These are phyloP conservation scores for Musca domestica DNA, from an alignment of 1,140 invertebrate species.

Conservation along the genomic window DNA sequence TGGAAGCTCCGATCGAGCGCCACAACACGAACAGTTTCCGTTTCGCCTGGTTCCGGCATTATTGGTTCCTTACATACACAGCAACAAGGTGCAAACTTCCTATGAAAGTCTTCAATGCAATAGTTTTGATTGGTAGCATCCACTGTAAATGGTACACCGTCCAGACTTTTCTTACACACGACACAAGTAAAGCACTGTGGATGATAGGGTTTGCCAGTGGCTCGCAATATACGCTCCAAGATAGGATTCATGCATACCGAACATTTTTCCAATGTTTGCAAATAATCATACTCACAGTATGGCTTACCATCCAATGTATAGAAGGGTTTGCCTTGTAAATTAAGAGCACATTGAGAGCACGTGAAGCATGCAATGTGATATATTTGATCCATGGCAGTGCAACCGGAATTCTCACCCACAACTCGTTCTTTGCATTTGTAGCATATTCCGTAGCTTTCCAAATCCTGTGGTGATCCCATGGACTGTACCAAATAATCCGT, in stretches of 20 bases:
- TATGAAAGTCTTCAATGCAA: conserved; percentile 98
- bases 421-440: conserved; percentile 86
- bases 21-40: conserved; percentile 95
- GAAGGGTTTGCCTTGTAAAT: conserved; percentile 90
- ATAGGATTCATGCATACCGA: conserved; percentile 95
- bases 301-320: conserved; percentile 92
- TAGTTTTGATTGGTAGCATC: conserved; percentile 97
- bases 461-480: conserved; percentile 69
- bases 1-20: conserved; percentile 97
- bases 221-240: conserved; percentile 89
- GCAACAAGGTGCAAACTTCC: conserved; percentile 98
- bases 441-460: conserved; percentile 80
- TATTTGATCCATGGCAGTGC: conserved; percentile 93
- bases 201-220: conserved; percentile 98
- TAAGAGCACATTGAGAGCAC: conserved; percentile 83
- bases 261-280: conserved; percentile 95
- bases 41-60: conserved; percentile 92
- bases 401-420: conserved; percentile 87
- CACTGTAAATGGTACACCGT: conserved; percentile 97
- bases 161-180: conserved; percentile 91
- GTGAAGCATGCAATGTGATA: conserved; percentile 95
- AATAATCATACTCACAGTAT: conserved; percentile 92
- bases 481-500: conserved; percentile 83
- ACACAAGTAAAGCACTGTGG: conserved; percentile 96
- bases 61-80: conserved; percentile 94